Evolutionary conservation across 1,140 invertebrate genomes (phyloP).

Genomic region (Papilio xuthus): DNA sequence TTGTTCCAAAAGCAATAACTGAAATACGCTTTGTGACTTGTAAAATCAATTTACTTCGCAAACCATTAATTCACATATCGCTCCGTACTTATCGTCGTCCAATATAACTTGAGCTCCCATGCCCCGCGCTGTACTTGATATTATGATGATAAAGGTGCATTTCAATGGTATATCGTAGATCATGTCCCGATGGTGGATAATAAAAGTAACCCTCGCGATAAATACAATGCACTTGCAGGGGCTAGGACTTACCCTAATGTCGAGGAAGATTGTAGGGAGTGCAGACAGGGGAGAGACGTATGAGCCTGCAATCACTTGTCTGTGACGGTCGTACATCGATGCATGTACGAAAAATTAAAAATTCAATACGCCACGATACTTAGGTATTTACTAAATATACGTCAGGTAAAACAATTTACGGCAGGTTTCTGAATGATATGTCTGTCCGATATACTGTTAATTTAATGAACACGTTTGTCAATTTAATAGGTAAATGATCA

Average conservation of each 20-base stretch:
- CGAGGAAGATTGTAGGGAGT: conserved; percentile 53
- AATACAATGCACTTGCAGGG: conserved; percentile 73
- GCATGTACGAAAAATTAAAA: conserved; percentile 6
- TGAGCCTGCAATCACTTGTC: conserved; percentile 58
- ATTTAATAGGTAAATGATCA: no score
- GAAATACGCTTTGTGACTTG: conserved; percentile 57
- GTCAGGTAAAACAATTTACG: no score
- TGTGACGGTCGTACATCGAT: conserved; percentile 29
- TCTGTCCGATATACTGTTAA: no score
- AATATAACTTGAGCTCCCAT: conserved; percentile 46
- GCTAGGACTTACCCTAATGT: conserved; percentile 62
- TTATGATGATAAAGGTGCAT: conserved; percentile 32
- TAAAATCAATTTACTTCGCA: conserved; percentile 77
- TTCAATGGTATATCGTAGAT: conserved; percentile 57
- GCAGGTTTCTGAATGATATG: no score
- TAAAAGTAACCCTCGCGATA: conserved; percentile 77
- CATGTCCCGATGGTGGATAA: conserved; percentile 60
- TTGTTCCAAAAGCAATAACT: conserved; percentile 47
- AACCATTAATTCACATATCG: conserved; percentile 75
- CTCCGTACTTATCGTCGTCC: conserved; percentile 66
- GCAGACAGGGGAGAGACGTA: conserved; percentile 51
- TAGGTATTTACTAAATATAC: no score
- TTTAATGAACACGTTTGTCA: no score
- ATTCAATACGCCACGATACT: background rate
- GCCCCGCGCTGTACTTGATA: conserved; percentile 43